Base-by-base conservation (phyloP, 2,113 vertebrate species). In the Limanda limanda region DNA sequence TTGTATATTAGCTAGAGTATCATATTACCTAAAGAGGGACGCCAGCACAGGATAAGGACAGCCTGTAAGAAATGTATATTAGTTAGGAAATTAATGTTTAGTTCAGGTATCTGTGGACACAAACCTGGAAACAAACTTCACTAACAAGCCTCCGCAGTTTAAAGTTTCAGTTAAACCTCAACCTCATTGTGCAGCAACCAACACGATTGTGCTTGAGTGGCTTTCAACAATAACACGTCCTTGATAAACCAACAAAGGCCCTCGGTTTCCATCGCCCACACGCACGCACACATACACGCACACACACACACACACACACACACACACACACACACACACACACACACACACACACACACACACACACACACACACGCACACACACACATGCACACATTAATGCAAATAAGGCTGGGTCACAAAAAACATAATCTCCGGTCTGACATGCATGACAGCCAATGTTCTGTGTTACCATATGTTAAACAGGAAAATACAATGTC, bases 121-220 rank as follows among this genome's bases (percentile, higher is more conserved):
- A 57, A n/a, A 68, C 14, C 24, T 5, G 6, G 14, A 18, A 5
- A 48, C 47, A 18, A 15, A 48, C 15, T 15, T 17, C 47, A 51
- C 47, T 17, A 5, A 51, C 47, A 64, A 27, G 15, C 27, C 45
- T 63, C 25, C 24, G 18, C 37, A 65, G 64, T 57, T 60, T 48
- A 3, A 35, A 66, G 72, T 56, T 66, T 71, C 48, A 57, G 75
- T 52, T 25, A 72, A 52, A 47, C 68, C 59, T 60, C 68, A 55
- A 54, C 54, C 87, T 90, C 90, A 91, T 92, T 91, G 81, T 82
- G 37, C 14, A 0, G 48, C 70, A 85, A 76, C 83, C 61, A 81
- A 70, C 65, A 42, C 8, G 0, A 86, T 69, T 83, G 42, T 82
- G 86, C 87, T 82, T 72, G 87, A 82, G 56, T 87, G 81, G 45